Percentiles rank a stretch among this genome's conserved stretches.
Conservation (phyloP, 2,888 invertebrate genomes). For the Ochropleura leucogaster region DNA sequence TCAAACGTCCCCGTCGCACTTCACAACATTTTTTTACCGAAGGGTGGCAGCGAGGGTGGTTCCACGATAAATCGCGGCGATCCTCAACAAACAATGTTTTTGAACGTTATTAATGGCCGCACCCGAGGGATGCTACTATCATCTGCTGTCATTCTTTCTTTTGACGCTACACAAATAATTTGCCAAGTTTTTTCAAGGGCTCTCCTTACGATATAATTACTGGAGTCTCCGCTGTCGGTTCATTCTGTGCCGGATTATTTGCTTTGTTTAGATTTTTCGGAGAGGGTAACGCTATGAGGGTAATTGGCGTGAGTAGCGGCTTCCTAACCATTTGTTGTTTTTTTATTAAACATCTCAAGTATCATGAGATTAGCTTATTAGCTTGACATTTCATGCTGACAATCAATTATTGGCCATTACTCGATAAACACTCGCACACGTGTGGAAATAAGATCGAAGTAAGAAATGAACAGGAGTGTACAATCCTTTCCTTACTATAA, state of each 20-base stretch:
- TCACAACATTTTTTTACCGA: slow-evolving; percentile 60
- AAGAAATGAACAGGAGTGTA: neutral
- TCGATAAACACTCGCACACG: neutral
- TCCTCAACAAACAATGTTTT: slow-evolving; percentile 87
- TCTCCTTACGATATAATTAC: slow-evolving; percentile 65
- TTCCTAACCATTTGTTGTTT: slow-evolving; percentile 6
- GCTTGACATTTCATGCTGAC: neutral
- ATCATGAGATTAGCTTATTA: slow-evolving; percentile 38
- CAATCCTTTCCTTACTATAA: too few species aligned
- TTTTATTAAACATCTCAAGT: slow-evolving; percentile 13
- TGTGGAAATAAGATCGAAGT: neutral
- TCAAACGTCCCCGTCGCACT: slow-evolving; percentile 44
- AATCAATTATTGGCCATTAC: neutral
- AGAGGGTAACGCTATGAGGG: slow-evolving; percentile 34
- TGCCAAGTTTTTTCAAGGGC: slow-evolving; percentile 66
- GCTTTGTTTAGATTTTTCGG: slow-evolving; percentile 44
- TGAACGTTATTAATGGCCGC: slow-evolving; percentile 86
- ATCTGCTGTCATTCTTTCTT: slow-evolving; percentile 81
- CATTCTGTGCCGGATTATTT: slow-evolving; percentile 54
- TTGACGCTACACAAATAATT: slow-evolving; percentile 78
- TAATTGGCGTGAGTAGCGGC: slow-evolving; percentile 46
- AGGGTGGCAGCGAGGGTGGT: slow-evolving; percentile 60
- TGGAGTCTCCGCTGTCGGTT: slow-evolving; percentile 56
- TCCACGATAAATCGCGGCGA: slow-evolving; percentile 83
- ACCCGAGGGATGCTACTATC: slow-evolving; percentile 76